Evolutionary conservation across 2,113 vertebrate species (phyloP).

Genomic region (Perca fluviatilis): DNA sequence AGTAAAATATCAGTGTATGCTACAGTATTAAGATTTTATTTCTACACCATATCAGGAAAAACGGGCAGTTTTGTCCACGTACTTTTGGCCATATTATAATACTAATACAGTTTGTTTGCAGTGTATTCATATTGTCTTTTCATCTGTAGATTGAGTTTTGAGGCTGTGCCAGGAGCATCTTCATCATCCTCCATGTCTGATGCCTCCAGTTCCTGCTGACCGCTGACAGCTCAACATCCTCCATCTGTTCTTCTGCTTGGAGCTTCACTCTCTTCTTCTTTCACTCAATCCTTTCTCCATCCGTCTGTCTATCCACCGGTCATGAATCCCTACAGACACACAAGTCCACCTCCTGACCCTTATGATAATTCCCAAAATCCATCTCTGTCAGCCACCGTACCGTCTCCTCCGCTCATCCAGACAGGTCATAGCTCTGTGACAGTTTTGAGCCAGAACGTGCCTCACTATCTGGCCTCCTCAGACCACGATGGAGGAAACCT

Average conservation of each 20-base stretch:
- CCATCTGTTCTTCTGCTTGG: background rate
- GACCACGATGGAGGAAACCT: background rate
- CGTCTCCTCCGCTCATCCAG: background rate
- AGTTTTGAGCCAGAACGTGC: fast-evolving
- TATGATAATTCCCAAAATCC: background rate
- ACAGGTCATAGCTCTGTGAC: constrained; percentile 19
- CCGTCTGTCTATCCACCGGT: too few relatives aligned
- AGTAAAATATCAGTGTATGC: background rate
- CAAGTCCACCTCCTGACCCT: background rate
- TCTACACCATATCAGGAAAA: background rate
- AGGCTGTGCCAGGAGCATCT: background rate
- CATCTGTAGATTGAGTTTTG: background rate
- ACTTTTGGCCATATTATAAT: too few relatives aligned
- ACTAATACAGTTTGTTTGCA: background rate
- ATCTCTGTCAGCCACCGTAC: background rate
- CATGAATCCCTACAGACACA: constrained; percentile 52
- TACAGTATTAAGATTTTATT: background rate
- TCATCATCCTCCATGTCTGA: background rate
- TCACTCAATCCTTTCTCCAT: background rate
- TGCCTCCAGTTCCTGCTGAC: background rate
- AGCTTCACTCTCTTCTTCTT: background rate
- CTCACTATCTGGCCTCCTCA: background rate
- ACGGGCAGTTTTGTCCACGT: background rate
- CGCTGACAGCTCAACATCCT: background rate
- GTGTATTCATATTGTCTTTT: background rate